Evolutionary conservation across 2,888 invertebrate species (phyloP).

Genomic region (Dryocosmus kuriphilus): DNA sequence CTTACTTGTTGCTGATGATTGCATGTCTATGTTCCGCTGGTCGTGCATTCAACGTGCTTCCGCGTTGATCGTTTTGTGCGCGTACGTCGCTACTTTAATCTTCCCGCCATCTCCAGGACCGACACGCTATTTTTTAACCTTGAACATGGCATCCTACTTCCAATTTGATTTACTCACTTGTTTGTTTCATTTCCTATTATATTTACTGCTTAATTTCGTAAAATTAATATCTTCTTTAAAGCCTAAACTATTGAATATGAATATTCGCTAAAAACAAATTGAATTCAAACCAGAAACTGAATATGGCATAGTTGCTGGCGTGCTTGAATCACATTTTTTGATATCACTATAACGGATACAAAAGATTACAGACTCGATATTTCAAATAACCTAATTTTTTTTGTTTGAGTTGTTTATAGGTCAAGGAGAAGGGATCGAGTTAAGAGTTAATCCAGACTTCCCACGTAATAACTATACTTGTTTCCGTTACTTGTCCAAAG

Average conservation of each 20-base stretch:
- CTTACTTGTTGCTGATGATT: conserved; percentile 75
- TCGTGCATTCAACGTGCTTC: conserved; percentile 66
- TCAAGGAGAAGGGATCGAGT: not conserved
- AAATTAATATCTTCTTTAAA: no score
- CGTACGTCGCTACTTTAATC: conserved; percentile 56
- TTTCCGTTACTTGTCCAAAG: not conserved
- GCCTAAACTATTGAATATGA: no score
- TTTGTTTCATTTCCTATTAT: not conserved
- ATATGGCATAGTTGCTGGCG: not conserved
- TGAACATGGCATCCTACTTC: conserved; percentile 38
- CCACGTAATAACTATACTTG: not conserved
- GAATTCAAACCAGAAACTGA: not conserved
- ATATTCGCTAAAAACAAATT: not conserved
- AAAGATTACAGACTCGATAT: not conserved
- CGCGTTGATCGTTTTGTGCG: conserved; percentile 66
- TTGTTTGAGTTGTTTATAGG: not conserved
- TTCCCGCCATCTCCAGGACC: conserved; percentile 48
- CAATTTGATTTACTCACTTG: conserved; percentile 9
- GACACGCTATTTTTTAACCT: conserved; percentile 40
- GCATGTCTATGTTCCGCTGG: conserved; percentile 71
- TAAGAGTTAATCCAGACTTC: not conserved
- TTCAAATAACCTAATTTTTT: not conserved
- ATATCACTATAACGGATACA: not conserved
- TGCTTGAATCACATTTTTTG: not conserved
- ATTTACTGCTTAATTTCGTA: no score